Percentiles rank a stretch among this genome's conserved stretches.
Conservation (phyloP, 2,113 vertebrate genomes). For the Gambusia affinis region DNA sequence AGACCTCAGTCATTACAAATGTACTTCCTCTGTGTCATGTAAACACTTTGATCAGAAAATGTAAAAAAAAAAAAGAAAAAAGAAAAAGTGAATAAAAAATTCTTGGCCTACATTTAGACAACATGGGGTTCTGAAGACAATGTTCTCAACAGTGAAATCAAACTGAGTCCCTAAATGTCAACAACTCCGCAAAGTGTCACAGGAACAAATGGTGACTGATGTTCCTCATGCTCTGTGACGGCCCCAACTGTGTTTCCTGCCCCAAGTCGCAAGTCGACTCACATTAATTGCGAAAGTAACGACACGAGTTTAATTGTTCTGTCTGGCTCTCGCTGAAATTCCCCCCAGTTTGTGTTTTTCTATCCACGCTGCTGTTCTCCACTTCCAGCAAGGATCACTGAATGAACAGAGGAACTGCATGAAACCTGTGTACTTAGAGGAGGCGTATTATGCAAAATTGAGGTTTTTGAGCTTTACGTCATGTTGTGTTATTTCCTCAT, state of each 20-base stretch:
- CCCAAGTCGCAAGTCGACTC: conserved; percentile 62
- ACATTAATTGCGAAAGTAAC: conserved; percentile 64
- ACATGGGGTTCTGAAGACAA: conserved; percentile 18
- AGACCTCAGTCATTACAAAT: conserved; percentile 45
- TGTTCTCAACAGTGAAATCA: conserved; percentile 18
- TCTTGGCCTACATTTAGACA: conserved; percentile 28
- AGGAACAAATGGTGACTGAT: conserved; percentile 43
- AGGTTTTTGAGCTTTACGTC: too few species aligned
- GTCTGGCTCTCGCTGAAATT: conserved; percentile 52
- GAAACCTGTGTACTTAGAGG: not conserved
- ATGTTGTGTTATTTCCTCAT: not conserved
- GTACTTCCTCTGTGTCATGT: conserved; percentile 43
- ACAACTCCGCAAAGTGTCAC: conserved; percentile 35
- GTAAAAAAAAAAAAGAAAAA: conserved; percentile 7
- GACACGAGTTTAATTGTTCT: conserved; percentile 61
- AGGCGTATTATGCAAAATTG: too few species aligned
- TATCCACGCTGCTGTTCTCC: conserved; percentile 34
- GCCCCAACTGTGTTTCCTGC: conserved; percentile 32
- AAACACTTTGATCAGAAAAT: conserved; percentile 52
- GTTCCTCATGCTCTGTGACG: conserved; percentile 28
- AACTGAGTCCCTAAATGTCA: conserved; percentile 49
- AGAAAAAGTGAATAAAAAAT: conserved; percentile 26
- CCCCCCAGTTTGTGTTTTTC: conserved; percentile 42
- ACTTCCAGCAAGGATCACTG: conserved; percentile 18
- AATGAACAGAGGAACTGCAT: not conserved